phyloP scores from a whole-genome alignment of 37 sponge, comb jelly and placozoan species.

The Crambe crambe region DNA sequence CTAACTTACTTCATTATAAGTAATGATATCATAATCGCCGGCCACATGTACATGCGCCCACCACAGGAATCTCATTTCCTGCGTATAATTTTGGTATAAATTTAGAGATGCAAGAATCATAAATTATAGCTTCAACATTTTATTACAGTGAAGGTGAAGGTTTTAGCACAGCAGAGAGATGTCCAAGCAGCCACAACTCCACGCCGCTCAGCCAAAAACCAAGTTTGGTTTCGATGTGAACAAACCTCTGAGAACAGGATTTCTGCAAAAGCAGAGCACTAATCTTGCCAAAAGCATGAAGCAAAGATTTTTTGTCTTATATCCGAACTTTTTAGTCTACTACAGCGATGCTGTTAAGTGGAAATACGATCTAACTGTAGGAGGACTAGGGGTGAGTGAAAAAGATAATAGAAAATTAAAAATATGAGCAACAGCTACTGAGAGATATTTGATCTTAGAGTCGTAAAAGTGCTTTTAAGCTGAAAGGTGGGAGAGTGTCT shows the following conservation, averaged over 20 bases:
- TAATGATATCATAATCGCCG: background rate
- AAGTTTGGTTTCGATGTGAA: constrained; percentile 50
- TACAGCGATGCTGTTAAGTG: constrained; percentile 56
- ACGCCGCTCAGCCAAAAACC: constrained; percentile 13
- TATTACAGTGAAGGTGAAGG: no score
- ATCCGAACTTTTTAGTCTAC: constrained; percentile 79
- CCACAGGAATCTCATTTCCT: no score
- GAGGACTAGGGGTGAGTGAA: constrained; percentile 39
- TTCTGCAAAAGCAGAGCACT: constrained; percentile 67
- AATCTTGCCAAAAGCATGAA: constrained; percentile 58
- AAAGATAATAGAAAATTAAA: background rate
- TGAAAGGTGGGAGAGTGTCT: constrained; percentile 27
- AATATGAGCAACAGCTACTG: background rate
- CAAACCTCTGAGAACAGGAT: constrained; percentile 64
- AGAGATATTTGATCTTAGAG: constrained; percentile 12
- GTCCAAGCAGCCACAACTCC: background rate
- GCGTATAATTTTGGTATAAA: no score
- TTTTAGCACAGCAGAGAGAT: no score
- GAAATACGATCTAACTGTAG: constrained; percentile 47
- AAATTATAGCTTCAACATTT: no score
- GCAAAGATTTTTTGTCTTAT: constrained; percentile 76
- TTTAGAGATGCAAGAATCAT: no score
- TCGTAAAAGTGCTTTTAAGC: constrained; percentile 56
- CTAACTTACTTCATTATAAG: constrained; percentile 10
- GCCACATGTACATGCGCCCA: no score